Base-by-base conservation (phyloP, 2,888 invertebrate species). In the Nineta flava region DNA sequence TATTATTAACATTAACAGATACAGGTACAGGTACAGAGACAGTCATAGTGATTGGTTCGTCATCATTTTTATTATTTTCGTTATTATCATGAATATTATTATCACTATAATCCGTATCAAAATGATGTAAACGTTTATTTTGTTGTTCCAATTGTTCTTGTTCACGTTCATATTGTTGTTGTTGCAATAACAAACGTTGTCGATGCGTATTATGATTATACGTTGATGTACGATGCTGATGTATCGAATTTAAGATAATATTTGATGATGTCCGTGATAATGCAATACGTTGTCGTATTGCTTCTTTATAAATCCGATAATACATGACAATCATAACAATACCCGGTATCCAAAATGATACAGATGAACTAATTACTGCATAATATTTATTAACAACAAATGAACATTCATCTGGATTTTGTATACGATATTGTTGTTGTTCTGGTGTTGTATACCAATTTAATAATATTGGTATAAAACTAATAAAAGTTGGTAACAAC, bases 321-420 rank as follows among this genome's bases (percentile, higher is more conserved):
- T 92, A 92, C 84, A 91, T 92, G 44, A 85, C 84, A 59, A 92
- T 80, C 92, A 92, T 92, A 31, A 92, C 88, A 50, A 90, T 65
- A 57, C 90, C 90, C 5, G 92, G 92, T 65, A 92, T 87, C 91
- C 92, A 92, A 66, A 92, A 92, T 32, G 90, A 90, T 38, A 92
- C 84, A 55, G 87, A 86, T 51, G 90, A 91, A 46, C 90, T 90
- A 53, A 92, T 83, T 51, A 92, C 75, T 9, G 88, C 90, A 62
- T 91, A 92, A 34, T 86, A 80, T 63, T 81, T 81, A 64, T 92
- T 92, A 13, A 87, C 90, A 60, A 87, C 83, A 63, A 91, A 91
- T 35, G 75, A 77, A 65, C 91, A 92, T 10, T 77, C 77, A 61
- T 87, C 78, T 4, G 87, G 87, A 62, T 87, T 72, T 7, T 72